Percentiles rank a stretch among this genome's conserved stretches.
Evolutionary conservation across 2,888 invertebrate genomes (phyloP).

Genomic region (Steinernema scapterisci): DNA sequence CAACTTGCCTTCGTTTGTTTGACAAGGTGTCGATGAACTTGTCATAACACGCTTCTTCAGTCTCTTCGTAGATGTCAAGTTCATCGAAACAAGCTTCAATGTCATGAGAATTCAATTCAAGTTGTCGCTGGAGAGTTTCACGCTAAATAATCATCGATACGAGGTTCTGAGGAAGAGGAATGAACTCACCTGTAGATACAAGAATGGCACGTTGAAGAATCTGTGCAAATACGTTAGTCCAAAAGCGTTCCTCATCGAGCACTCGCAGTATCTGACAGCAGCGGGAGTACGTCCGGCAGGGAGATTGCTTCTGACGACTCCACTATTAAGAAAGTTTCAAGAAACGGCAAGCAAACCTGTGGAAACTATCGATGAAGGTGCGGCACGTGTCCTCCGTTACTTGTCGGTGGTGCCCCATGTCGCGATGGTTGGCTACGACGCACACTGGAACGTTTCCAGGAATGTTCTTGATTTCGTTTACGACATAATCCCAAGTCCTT

Average conservation of each 20-base stretch:
- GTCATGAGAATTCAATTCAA: conserved; percentile 84
- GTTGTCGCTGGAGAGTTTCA: conserved; percentile 80
- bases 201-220: conserved; percentile 91
- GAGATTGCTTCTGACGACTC: background rate
- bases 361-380: conserved; percentile 75
- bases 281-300: conserved; percentile 1
- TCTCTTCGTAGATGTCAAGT: conserved; percentile 71
- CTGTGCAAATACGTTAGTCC: conserved; percentile 88
- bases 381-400: conserved; percentile 78
- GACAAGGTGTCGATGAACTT: conserved; percentile 19
- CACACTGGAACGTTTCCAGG: conserved; percentile 73
- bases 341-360: conserved; percentile 70
- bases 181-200: conserved; percentile 77
- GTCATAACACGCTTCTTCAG: conserved; percentile 72
- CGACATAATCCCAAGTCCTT: conserved; percentile 92
- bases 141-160: conserved; percentile 69
- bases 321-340: background rate
- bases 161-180: no score
- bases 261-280: conserved; percentile 69
- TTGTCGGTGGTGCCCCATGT: conserved; percentile 93
- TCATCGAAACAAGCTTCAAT: conserved; percentile 76
- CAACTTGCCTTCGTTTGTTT: background rate
- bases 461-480: conserved; percentile 82
- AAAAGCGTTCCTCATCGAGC: conserved; percentile 93
- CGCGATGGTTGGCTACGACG: conserved; percentile 89